phyloP scores from a whole-genome alignment of 2,113 vertebrate species.

The Caranx ignobilis region DNA sequence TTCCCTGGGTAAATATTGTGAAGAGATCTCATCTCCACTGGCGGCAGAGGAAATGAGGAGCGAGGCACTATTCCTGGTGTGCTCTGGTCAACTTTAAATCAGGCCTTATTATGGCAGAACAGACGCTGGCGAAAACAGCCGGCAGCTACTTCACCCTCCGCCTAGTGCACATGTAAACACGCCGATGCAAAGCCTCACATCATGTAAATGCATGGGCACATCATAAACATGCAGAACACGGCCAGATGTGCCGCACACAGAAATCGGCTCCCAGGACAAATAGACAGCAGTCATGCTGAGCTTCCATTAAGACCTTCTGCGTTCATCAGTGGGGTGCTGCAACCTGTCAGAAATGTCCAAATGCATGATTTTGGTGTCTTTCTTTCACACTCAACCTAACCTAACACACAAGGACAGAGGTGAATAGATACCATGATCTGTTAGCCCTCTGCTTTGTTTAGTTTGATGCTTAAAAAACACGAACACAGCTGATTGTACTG shows the following conservation, averaged over 20 bases:
- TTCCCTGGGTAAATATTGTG: conserved; percentile 64
- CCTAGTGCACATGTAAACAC: neutral
- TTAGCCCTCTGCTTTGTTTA: neutral
- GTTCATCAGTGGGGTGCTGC: conserved; percentile 21
- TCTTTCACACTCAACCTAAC: neutral
- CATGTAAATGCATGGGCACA: neutral
- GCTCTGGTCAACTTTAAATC: conserved; percentile 56
- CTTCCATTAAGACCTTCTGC: conserved; percentile 43
- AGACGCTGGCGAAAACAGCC: conserved; percentile 20
- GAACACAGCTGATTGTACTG: neutral
- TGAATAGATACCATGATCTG: neutral
- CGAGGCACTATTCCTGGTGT: conserved; percentile 40
- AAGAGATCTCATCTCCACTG: conserved; percentile 61
- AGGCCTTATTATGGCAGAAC: conserved; percentile 57
- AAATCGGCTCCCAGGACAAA: conserved; percentile 7
- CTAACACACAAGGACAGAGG: neutral
- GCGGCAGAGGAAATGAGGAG: conserved; percentile 63
- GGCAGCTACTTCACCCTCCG: conserved; percentile 19
- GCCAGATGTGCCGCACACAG: conserved; percentile 19
- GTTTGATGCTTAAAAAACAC: neutral
- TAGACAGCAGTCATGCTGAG: conserved; percentile 3
- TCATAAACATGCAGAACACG: conserved; percentile 17
- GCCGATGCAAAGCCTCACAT: neutral
- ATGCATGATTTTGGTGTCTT: neutral
- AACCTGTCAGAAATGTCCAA: neutral